Base-by-base conservation (phyloP, 2,797 vertebrate species). In the Graptemys geographica region DNA sequence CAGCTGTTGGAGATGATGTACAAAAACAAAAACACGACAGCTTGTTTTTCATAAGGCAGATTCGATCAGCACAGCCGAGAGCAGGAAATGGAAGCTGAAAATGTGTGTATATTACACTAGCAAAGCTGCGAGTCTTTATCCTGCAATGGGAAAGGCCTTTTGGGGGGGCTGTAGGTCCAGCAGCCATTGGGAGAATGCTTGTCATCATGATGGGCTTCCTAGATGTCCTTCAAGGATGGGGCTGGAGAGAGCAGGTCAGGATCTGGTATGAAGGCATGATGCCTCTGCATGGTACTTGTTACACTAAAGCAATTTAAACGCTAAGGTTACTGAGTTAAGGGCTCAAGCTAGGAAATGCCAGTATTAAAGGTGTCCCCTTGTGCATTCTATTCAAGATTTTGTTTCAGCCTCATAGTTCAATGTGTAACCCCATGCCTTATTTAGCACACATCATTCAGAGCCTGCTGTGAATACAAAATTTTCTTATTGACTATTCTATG, bases 1-100 rank as follows among this genome's bases (percentile, higher is more conserved):
- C 91, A 91, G 95, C 78, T 91, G 86, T 19, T 53, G 47, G 25
- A 79, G 8, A 23, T 3, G 41, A 52, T 19, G 78, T 78, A 74
- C 47, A 56, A 79, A 87, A 80, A 57, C 49, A 56, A 51, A 31
- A 52, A 55, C 23, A 87, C 47, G 76, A 88, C 25, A 84, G 90
- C 27, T 84, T 93, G 69, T 11, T 94, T 94, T 90, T 94, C 90
- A 79, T 56, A 59, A 88, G 49, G 31, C 84, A 84, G 83, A 90
- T 51, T 81, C 56, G 23, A 80, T 89, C 44, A 65, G 33, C 51
- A 82, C 15, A 88, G 79, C 41, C 5, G 10, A 33, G 52, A 85
- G 51, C 18, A 65, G 37, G 25, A 65, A 85, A 49, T 31, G 33
- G 44, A 53, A 55, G 25, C 49, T 69, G 28, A 44, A 86, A 76